Conservation (phyloP, 2,797 vertebrate species). For the Atherinosoma microstoma region DNA sequence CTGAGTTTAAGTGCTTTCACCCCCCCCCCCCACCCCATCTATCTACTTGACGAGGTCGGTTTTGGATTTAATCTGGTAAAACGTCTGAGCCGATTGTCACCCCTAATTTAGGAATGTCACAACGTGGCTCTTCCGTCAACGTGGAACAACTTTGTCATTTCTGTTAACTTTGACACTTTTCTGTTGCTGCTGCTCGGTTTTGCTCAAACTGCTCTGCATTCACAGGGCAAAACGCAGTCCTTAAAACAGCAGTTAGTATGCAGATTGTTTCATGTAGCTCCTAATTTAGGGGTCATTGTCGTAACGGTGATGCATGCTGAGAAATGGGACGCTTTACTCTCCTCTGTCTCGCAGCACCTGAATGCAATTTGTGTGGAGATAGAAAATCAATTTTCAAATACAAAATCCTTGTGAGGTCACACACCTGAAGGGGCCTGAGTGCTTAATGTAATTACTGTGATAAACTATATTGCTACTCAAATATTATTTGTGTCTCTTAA, state of each 20-base stretch:
- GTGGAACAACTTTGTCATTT: conserved; percentile 12
- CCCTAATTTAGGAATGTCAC: conserved; percentile 23
- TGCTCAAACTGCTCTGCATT: conserved; percentile 40
- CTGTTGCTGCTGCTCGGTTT: conserved; percentile 17
- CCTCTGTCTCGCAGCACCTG: conserved; percentile 19
- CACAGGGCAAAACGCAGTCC: conserved; percentile 53
- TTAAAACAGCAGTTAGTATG: conserved; percentile 71
- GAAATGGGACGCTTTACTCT: conserved; percentile 34
- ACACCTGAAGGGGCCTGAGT: conserved; percentile 34
- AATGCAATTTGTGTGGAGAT: conserved; percentile 44
- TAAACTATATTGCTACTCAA: conserved; percentile 33
- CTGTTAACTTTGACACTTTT: conserved; percentile 21
- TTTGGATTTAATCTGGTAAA: conserved; percentile 38
- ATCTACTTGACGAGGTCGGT: conserved; percentile 14
- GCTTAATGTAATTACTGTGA: conserved; percentile 48
- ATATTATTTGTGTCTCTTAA: conserved; percentile 24
- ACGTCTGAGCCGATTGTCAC: conserved; percentile 22
- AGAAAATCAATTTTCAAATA: conserved; percentile 61
- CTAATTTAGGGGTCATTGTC: conserved; percentile 58
- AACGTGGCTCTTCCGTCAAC: conserved; percentile 5
- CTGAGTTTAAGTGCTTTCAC: conserved; percentile 37
- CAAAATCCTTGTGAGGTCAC: conserved; percentile 43
- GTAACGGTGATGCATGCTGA: conserved; percentile 37
- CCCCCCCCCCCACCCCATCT: not conserved
- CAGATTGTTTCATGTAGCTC: conserved; percentile 67